These are phyloP conservation scores for Mormyrus iriodes DNA, from an alignment of 2,113 vertebrate species.

Conservation along the genomic window DNA sequence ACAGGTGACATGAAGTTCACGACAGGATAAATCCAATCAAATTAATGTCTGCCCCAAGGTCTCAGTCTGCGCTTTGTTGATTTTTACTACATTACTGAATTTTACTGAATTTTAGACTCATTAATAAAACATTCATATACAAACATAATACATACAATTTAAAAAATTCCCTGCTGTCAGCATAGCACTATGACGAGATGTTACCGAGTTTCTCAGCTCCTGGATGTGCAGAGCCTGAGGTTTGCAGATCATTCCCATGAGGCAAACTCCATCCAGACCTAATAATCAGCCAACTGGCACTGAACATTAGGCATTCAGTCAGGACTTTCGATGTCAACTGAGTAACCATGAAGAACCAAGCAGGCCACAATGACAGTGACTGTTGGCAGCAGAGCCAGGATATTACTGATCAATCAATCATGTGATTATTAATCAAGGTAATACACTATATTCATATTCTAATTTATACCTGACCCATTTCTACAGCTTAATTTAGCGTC, in stretches of 20 bases:
- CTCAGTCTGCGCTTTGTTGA: no score
- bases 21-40: no score
- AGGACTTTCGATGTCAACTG: constrained; percentile 24
- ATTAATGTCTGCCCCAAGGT: no score
- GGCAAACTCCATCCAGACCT: constrained; percentile 26
- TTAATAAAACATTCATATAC: background rate
- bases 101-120: background rate
- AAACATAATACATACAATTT: background rate
- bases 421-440: background rate
- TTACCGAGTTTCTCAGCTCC: background rate
- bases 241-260: background rate
- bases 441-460: background rate
- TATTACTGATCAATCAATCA: background rate
- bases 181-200: background rate
- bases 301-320: constrained; percentile 30
- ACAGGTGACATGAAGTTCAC: no score
- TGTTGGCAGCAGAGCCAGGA: background rate
- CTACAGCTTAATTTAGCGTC: background rate
- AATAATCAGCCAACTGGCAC: constrained; percentile 21
- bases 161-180: background rate
- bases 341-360: background rate
- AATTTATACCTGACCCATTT: background rate
- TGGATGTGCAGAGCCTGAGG: background rate
- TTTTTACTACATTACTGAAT: no score
- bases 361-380: background rate